phyloP scores from a whole-genome alignment of 2,797 vertebrate species.

The Tokudaia tokunoshimensis region DNA sequence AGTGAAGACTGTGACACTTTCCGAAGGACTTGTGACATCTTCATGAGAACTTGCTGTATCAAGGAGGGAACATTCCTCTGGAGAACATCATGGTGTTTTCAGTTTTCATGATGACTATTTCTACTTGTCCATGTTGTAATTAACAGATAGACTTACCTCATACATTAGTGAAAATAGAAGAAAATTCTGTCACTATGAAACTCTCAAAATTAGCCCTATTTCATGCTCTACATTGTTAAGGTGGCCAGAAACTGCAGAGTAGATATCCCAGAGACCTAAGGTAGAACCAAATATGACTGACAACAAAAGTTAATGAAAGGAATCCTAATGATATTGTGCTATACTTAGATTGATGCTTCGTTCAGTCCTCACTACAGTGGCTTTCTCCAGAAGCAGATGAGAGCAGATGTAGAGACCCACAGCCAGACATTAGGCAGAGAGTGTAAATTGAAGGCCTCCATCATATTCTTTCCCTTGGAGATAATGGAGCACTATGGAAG shows the following conservation, averaged over 20 bases:
- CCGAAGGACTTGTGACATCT: neutral
- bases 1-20: neutral
- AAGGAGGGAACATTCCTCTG: neutral
- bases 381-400: neutral
- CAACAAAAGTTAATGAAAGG: neutral
- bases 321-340: neutral
- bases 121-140: neutral
- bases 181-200: neutral
- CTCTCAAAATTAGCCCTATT: neutral
- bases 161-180: neutral
- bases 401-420: neutral
- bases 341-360: no score
- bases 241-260: neutral
- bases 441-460: neutral
- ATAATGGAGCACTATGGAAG: neutral
- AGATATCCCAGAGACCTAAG: neutral
- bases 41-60: neutral
- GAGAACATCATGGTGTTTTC: neutral
- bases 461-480: neutral
- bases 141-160: neutral
- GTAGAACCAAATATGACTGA: no score
- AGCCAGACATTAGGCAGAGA: neutral
- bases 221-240: neutral
- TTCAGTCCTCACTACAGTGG: neutral
- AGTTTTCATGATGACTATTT: neutral